Evolutionary conservation across 2,888 invertebrate species (phyloP), one percentile per base, ranked within the genome.

Genomic region (Drosophila melanosoma): DNA sequence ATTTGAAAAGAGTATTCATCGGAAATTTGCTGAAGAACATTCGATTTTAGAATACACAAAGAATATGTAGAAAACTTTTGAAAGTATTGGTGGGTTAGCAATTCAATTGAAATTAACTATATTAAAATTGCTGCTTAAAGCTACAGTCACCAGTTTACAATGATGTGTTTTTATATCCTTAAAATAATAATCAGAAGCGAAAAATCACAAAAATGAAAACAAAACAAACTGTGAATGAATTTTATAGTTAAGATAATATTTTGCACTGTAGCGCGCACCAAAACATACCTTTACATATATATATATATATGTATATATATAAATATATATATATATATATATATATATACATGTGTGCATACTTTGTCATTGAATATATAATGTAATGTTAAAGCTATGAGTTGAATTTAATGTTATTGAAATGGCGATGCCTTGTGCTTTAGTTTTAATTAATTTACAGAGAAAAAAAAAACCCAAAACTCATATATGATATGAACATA

Each of bases 251-350:
- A 74, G 85, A 79, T 85, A 85, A 81, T 87, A 82, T 85, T 88
- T 86, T 88, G 88, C 87, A 87, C 84, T 74, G 71, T 86, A 88
- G 82, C 72, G 73, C 82, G 82, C 84, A 88, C 88, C 71, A 86
- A 77, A 36, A 35, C 3, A 58, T 38, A 69, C 20, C 36, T 60
- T 54, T 54, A 53, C 33, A 54, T 68, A 77, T 51, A 49, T 70
- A 6, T 29, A 29, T 23, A 23, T 23, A 23, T 23, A 23, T 23
- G 2, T 23, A 23, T 23, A 23, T 23, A n/a, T 26, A 26, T 3
- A 26, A 3, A 54, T 68, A 77, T 51, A 49, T 70, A 6, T 29
- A 54, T 68, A 77, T 51, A 49, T 70, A 6, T 29, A 69, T 26
- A 26, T 26, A 26, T 26, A 26, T 2, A 26, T 23, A 23, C 23